phyloP scores from a whole-genome alignment of 2,113 vertebrate species.

The Phalacrocorax brasilianus region DNA sequence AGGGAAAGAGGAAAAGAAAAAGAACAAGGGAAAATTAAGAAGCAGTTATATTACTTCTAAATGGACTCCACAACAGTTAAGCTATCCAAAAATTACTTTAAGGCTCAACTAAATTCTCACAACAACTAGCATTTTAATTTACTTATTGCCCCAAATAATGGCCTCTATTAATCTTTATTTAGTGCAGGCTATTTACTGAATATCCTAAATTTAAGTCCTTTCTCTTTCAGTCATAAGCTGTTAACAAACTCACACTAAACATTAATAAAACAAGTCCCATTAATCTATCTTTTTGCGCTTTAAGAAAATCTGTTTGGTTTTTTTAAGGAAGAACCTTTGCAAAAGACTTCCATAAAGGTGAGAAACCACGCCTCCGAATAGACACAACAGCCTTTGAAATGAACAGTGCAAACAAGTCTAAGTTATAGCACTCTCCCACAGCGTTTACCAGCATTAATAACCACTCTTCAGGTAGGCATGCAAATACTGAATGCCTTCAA shows the following conservation, averaged over 20 bases:
- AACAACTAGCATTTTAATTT: neutral
- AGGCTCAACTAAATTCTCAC: neutral
- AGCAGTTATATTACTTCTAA: neutral
- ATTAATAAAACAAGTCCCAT: neutral
- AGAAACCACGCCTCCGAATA: neutral
- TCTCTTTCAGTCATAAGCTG: neutral
- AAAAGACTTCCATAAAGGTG: neutral
- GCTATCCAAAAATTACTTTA: neutral
- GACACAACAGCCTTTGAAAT: neutral
- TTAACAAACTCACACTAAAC: neutral
- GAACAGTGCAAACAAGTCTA: neutral
- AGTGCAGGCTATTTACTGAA: neutral
- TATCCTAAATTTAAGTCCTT: neutral
- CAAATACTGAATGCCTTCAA: neutral
- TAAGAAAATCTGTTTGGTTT: neutral
- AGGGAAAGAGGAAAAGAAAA: neutral
- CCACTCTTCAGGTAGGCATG: neutral
- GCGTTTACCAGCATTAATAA: neutral
- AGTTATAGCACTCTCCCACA: neutral
- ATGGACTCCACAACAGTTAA: neutral
- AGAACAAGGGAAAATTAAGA: neutral
- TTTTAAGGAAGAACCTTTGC: neutral
- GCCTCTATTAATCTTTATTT: neutral
- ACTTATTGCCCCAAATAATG: neutral
- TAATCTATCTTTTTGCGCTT: neutral